A percentile compares a stretch with the other conserved stretches of the same genome.
Evolutionary conservation across 2,113 vertebrate species (phyloP).

Genomic region (Gymnocephalus cernua): DNA sequence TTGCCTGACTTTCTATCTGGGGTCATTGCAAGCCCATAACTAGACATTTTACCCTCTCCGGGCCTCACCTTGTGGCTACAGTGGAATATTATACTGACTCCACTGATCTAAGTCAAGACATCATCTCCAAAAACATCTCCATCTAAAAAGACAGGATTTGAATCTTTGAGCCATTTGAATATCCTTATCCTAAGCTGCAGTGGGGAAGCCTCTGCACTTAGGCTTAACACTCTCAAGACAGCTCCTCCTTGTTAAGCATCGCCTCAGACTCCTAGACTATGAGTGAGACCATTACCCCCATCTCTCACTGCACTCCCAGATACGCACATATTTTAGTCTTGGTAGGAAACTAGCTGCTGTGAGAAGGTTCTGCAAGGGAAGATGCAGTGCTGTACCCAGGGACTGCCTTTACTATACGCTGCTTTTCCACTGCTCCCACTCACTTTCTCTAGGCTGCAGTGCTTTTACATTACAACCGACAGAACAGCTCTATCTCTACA

Average conservation of each 20-base stretch:
- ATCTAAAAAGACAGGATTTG: constrained; percentile 47
- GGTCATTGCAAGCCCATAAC: constrained; percentile 18
- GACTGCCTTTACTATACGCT: constrained; percentile 40
- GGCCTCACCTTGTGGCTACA: neutral
- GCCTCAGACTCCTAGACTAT: constrained; percentile 70
- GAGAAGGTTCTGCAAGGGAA: constrained; percentile 50
- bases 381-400: constrained; percentile 23
- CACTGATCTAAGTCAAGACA: constrained; percentile 32
- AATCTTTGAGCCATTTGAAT: constrained; percentile 73
- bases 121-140: constrained; percentile 33
- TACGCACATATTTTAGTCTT: constrained; percentile 36
- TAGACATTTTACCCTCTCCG: neutral
- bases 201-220: constrained; percentile 72
- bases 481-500: constrained; percentile 44
- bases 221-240: constrained; percentile 77
- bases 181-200: constrained; percentile 72
- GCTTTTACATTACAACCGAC: constrained; percentile 54
- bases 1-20: constrained; percentile 7
- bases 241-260: constrained; percentile 76
- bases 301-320: constrained; percentile 62
- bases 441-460: constrained; percentile 47
- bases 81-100: neutral
- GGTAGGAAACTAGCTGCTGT: constrained; percentile 45
- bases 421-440: constrained; percentile 46
- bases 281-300: constrained; percentile 77